A percentile compares a stretch with the other conserved stretches of the same genome.
phyloP scores from a whole-genome alignment of 37 sponge, comb jelly and placozoan species.

The Haliclona indistincta region DNA sequence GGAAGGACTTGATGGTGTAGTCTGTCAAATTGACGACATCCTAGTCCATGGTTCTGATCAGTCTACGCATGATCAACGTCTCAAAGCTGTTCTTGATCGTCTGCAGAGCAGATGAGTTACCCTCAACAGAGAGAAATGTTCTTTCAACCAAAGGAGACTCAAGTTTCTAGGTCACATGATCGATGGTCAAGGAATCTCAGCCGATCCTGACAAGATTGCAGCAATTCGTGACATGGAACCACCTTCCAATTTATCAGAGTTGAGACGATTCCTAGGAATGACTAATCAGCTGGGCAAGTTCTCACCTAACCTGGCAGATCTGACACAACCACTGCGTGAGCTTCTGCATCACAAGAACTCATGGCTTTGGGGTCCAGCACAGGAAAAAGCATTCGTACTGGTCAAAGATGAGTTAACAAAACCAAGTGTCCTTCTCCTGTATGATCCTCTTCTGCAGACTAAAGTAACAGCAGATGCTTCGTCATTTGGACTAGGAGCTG shows the following conservation, averaged over 20 bases:
- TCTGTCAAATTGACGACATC: constrained; percentile 22
- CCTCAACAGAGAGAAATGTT: constrained; percentile 44
- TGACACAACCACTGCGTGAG: constrained; percentile 29
- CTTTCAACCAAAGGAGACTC: too few species aligned
- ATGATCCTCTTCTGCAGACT: constrained; percentile 16
- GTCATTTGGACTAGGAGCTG: constrained; percentile 33
- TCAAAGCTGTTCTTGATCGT: constrained; percentile 17
- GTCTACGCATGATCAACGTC: constrained; percentile 5
- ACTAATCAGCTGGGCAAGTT: constrained; percentile 41
- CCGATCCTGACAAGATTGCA: constrained; percentile 25
- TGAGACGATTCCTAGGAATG: constrained; percentile 47
- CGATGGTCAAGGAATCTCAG: constrained; percentile 9
- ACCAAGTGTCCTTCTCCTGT: constrained; percentile 17
- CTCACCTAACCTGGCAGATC: constrained; percentile 31
- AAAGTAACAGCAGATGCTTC: constrained; percentile 39
- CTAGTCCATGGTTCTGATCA: background rate
- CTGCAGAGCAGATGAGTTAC: constrained; percentile 14
- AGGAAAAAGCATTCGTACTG: constrained; percentile 17
- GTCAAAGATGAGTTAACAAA: constrained; percentile 46
- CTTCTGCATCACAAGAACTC: constrained; percentile 4
- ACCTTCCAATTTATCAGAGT: constrained; percentile 20
- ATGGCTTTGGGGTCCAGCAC: constrained; percentile 34
- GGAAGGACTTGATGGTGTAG: constrained; percentile 23
- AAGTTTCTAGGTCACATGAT: constrained; percentile 56
- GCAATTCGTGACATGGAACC: constrained; percentile 33